Evolutionary conservation across 2,113 vertebrate genomes (phyloP), one percentile per base, ranked within the genome.

Genomic region (Ochotona curzoniae): DNA sequence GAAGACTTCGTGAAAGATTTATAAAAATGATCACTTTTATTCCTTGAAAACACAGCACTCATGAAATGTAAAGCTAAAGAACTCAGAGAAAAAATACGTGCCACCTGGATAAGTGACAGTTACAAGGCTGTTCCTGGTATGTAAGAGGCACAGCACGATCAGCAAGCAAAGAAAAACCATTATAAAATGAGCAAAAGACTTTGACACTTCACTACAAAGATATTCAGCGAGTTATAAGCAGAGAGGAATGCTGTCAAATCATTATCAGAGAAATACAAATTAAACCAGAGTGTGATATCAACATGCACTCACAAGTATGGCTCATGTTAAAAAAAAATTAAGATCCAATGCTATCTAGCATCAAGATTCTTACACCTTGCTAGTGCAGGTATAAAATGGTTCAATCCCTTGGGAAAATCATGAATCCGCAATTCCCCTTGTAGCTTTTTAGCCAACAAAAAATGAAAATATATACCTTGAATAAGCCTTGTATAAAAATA

Each of bases 1-100:
- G 87, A 87, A 83, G 38, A 76, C 69, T 82, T 83, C 76, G 66
- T 70, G 76, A 23, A 90, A 13, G 47, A 80, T 21, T 84, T 15
- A 69, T 69, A 9, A n/a, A 66, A 93, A 64, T 49, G 38, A 89
- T 54, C 20, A 78, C 63, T 61, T 14, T 38, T 76, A 3, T 30
- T 76, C 38, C 75, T 28, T 51, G 49, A 83, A 89, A 35, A 83
- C 23, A 67, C n/a, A 57, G 26, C 63, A 78, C 70, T 63, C 38
- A 26, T 38, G 38, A 83, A 83, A 83, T 83, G 13, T 38, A 38
- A 69, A 63, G 9, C 38, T 21, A 83, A 70, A 30, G 44, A 5
- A 51, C 12, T 21, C n/a, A 54, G 51, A 18, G 14, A 28, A 14
- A 79, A 63, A 20, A 14, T 78, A 47, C 49, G 30, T 70, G 13